These are phyloP conservation scores for Notolabrus celidotus DNA, from an alignment of 2,797 vertebrate genomes.

Conservation along the genomic window DNA sequence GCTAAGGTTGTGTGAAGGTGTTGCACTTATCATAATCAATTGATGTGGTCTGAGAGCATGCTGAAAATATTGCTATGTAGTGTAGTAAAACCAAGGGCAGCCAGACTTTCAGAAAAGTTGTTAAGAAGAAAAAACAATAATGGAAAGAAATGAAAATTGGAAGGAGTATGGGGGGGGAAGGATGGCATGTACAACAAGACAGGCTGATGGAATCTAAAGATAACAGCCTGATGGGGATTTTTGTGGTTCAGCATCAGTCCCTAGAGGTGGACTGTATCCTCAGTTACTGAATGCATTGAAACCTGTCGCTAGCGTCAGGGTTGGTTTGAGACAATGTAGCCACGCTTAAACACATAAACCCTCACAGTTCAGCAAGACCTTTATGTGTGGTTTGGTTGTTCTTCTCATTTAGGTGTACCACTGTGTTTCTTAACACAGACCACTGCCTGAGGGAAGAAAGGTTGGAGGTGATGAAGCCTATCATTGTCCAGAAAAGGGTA, in stretches of 20 bases:
- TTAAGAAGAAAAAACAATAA: too few relatives aligned
- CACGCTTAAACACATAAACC: conserved; percentile 14
- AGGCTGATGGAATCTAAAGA: conserved; percentile 36
- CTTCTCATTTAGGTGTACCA: conserved; percentile 42
- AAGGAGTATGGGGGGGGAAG: background rate
- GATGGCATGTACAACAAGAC: conserved; percentile 33
- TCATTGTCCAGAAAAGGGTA: conserved; percentile 61
- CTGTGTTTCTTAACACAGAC: conserved; percentile 29
- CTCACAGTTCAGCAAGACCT: conserved; percentile 24
- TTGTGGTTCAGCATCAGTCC: conserved; percentile 25
- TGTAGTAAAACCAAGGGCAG: too few relatives aligned
- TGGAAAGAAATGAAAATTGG: too few relatives aligned
- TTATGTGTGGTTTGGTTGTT: conserved; percentile 25
- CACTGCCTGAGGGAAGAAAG: conserved; percentile 44
- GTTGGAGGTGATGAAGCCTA: conserved; percentile 44
- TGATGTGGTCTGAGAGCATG: too few relatives aligned
- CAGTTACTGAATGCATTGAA: conserved; percentile 19
- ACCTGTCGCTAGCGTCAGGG: conserved; percentile 23
- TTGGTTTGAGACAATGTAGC: conserved; percentile 9
- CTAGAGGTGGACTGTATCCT: conserved; percentile 12
- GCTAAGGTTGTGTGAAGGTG: too few relatives aligned
- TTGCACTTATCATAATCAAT: too few relatives aligned
- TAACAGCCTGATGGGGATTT: conserved; percentile 33
- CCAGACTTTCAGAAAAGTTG: too few relatives aligned
- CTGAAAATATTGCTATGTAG: too few relatives aligned